A percentile compares a stretch with the other conserved stretches of the same genome.
Conservation (phyloP, 2,113 vertebrate species). For the Sturnus vulgaris region DNA sequence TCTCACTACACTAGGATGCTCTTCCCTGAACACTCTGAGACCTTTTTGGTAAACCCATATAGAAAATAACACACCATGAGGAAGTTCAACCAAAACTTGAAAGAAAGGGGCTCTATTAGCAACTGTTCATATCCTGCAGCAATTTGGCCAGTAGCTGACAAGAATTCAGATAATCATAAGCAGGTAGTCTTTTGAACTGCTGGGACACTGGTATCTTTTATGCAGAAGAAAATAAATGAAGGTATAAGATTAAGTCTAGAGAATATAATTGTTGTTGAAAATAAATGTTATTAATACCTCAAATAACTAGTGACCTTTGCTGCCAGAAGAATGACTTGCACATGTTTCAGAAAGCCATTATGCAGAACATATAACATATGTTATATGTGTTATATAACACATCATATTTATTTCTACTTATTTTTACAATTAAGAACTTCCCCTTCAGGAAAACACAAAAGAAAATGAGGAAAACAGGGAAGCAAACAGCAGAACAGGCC, state of each 20-base stretch:
- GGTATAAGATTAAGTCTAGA: neutral
- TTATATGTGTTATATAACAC: neutral
- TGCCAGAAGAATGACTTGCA: neutral
- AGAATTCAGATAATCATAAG: neutral
- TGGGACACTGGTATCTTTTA: neutral
- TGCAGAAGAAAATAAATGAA: neutral
- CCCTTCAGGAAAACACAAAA: neutral
- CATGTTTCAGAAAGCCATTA: neutral
- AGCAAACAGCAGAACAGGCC: neutral
- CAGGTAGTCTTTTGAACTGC: neutral
- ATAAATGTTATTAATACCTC: neutral
- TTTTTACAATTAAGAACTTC: conserved; percentile 27
- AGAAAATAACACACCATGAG: neutral
- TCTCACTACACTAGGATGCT: neutral
- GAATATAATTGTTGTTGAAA: neutral
- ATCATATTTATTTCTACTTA: conserved; percentile 24
- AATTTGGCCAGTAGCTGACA: neutral
- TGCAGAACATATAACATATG: neutral
- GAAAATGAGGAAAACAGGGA: neutral
- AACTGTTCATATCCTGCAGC: neutral
- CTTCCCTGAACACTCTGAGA: neutral
- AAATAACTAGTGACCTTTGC: neutral
- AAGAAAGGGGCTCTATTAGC: neutral
- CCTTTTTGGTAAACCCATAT: neutral
- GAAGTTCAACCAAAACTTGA: neutral